Base-by-base conservation (phyloP, 1,140 invertebrate species). In the Bombus superbus region DNA sequence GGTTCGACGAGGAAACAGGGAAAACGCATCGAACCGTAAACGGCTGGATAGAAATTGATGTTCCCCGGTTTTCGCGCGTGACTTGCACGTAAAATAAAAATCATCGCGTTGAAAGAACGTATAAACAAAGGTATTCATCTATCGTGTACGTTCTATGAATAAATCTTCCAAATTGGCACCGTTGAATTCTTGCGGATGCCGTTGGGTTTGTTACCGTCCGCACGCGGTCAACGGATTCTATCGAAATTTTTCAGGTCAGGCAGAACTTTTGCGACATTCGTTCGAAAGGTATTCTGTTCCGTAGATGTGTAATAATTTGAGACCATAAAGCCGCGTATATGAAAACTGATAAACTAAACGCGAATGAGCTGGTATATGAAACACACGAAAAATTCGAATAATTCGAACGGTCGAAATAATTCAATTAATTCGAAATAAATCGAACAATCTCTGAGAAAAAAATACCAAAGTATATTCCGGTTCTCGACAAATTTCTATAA, bases 41-140 rank as follows among this genome's bases (percentile, higher is more conserved):
- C 57, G 15, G n/a, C 38, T 22, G n/a, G 28, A 81, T 35, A 64
- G 25, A 75, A 82, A 82, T 82, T 62, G 71, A 82, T 62, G 47
- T 47, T 28, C 53, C n/a, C 22, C n/a, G 66, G 5, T 62, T 74
- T 81, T 81, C 69, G n/a, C n/a, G 80, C 69, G 22, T 35, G 69
- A 53, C n/a, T 62, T 62, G 38, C 53, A 25, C 38, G 4, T 13
- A 42, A 62, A 75, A 82, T 75, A 75, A 82, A 75, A 82, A 40
- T 44, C 80, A 8, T 25, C 6, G 4, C 44, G 66, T 11, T 32
- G 68, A 44, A 81, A 59, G 79, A 57, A 35, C 22, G n/a, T 25
- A 4, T 13, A 22, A 44, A 66, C 40, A 38, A 57, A 32, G 44
- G 47, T 59, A 38, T 8, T 28, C 44, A 18, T 28, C 32, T 59